Conservation (phyloP, 2,113 vertebrate genomes). For the Athene cunicularia region DNA sequence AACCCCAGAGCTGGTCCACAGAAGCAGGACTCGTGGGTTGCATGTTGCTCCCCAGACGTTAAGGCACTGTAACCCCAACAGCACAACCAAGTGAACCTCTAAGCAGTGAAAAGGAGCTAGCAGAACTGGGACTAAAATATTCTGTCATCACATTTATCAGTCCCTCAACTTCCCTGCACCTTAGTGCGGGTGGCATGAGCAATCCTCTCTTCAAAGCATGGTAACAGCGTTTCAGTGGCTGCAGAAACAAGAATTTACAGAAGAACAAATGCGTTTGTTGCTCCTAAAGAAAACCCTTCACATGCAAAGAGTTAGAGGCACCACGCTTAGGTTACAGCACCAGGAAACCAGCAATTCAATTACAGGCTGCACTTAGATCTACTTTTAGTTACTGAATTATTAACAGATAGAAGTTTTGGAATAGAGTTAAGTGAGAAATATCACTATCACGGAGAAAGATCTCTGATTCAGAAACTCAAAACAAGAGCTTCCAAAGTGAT, state of each 20-base stretch:
- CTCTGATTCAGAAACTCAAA: background rate
- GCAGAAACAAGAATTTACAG: background rate
- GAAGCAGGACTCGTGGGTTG: background rate
- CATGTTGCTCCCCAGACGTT: background rate
- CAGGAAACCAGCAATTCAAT: background rate
- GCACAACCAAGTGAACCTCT: background rate
- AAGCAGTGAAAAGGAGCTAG: background rate
- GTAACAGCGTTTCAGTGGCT: background rate
- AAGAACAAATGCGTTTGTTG: background rate
- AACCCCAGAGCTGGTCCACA: background rate
- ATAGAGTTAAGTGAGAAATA: background rate
- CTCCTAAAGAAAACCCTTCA: background rate
- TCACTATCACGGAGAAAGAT: background rate
- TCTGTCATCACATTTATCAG: background rate
- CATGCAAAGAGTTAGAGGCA: background rate
- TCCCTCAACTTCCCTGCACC: background rate
- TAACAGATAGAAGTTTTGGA: background rate
- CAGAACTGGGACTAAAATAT: background rate
- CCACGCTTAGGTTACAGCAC: background rate
- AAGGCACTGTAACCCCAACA: background rate
- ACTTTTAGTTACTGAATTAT: background rate
- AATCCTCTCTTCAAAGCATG: background rate
- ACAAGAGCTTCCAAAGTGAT: background rate
- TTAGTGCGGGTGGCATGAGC: background rate
- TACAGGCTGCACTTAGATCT: background rate